phyloP scores from a whole-genome alignment of 2,797 vertebrate genomes.

The Sebastes oblongus region DNA sequence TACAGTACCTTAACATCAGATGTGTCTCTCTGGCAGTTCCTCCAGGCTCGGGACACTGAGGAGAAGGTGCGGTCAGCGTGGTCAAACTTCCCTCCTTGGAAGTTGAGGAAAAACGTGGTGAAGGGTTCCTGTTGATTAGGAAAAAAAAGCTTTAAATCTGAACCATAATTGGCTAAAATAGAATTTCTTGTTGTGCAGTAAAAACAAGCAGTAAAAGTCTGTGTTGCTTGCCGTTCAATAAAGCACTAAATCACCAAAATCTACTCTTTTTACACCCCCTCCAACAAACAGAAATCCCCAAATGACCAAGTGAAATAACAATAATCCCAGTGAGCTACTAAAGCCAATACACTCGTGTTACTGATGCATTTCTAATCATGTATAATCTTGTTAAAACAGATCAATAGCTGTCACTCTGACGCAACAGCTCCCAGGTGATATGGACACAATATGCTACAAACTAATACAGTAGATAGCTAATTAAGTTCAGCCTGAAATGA shows the following conservation, averaged over 20 bases:
- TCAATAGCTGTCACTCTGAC: slow-evolving; percentile 72
- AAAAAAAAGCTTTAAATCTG: not conserved
- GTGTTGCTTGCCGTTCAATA: not conserved
- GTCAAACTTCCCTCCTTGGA: slow-evolving; percentile 99
- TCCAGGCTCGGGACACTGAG: slow-evolving; percentile 94
- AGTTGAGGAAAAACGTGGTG: slow-evolving; percentile 96
- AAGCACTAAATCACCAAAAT: slow-evolving; percentile 9
- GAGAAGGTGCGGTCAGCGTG: slow-evolving; percentile 98
- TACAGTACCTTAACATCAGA: slow-evolving; percentile 94
- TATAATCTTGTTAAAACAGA: slow-evolving; percentile 80
- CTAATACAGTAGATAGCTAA: slow-evolving; percentile 58
- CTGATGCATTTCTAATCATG: slow-evolving; percentile 78
- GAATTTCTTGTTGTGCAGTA: not conserved
- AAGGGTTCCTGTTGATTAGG: slow-evolving; percentile 90
- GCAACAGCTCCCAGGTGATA: slow-evolving; percentile 61
- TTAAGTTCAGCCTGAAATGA: slow-evolving; percentile 57
- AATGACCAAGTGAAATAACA: slow-evolving; percentile 38
- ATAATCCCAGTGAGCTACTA: slow-evolving; percentile 54
- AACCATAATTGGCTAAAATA: not conserved
- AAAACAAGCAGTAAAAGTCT: slow-evolving; percentile 5
- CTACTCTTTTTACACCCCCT: not conserved
- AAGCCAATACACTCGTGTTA: slow-evolving; percentile 56
- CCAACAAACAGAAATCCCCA: slow-evolving; percentile 22
- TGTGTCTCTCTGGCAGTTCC: slow-evolving; percentile 97
- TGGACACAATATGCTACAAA: slow-evolving; percentile 33